phyloP scores from a whole-genome alignment of 2,888 invertebrate species.

The Acronicta leporina region DNA sequence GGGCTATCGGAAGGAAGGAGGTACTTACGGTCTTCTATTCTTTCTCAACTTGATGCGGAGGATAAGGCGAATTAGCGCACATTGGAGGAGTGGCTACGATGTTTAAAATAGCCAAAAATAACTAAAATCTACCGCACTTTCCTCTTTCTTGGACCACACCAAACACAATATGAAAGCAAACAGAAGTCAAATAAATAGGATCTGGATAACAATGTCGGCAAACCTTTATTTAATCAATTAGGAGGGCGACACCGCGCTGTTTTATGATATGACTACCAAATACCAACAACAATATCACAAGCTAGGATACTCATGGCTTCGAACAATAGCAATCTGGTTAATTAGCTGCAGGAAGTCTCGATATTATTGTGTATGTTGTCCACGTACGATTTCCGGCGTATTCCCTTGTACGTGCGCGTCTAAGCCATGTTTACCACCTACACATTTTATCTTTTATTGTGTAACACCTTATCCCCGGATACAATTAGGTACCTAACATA shows the following conservation, averaged over 20 bases:
- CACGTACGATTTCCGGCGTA: constrained; percentile 3
- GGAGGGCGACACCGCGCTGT: neutral
- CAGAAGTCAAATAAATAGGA: constrained; percentile 1
- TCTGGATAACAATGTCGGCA: neutral
- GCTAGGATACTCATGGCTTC: too few species aligned
- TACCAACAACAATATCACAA: too few species aligned
- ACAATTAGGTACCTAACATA: too few species aligned
- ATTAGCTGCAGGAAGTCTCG: neutral
- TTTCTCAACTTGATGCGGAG: too few species aligned
- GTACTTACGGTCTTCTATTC: too few species aligned
- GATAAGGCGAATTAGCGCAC: too few species aligned
- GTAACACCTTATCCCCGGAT: too few species aligned
- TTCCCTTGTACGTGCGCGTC: neutral
- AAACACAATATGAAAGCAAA: neutral
- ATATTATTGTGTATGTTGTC: neutral
- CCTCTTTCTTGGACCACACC: neutral
- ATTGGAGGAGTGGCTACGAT: too few species aligned
- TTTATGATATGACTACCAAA: neutral
- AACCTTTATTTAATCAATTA: constrained; percentile 2
- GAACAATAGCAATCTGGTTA: neutral
- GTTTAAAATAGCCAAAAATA: neutral
- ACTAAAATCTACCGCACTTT: neutral
- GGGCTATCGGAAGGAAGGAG: too few species aligned
- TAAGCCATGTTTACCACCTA: too few species aligned
- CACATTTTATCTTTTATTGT: too few species aligned